phyloP scores from a whole-genome alignment of 1,140 invertebrate species.

The Drosophila tropicalis region DNA sequence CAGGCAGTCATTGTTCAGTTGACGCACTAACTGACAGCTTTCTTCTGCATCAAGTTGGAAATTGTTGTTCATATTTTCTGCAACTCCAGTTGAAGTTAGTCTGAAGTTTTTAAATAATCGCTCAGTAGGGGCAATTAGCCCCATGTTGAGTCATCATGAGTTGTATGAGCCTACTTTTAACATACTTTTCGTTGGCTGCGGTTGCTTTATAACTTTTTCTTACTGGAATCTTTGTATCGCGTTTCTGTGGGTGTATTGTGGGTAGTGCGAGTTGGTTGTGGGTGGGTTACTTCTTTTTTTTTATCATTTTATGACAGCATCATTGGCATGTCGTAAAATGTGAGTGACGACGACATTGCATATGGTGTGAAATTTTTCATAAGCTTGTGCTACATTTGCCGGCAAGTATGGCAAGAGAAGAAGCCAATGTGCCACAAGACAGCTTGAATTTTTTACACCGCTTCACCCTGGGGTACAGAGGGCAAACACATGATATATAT shows the following conservation, averaged over 20 bases:
- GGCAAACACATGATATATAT: slow-evolving; percentile 48
- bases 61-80: slow-evolving; percentile 20
- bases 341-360: slow-evolving; percentile 64
- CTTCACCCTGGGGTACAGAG: slow-evolving; percentile 28
- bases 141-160: slow-evolving; percentile 20
- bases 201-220: slow-evolving; percentile 41
- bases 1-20: slow-evolving; percentile 50
- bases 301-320: slow-evolving; percentile 66
- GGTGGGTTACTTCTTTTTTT: slow-evolving; percentile 48
- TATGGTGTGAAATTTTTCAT: slow-evolving; percentile 78
- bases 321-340: slow-evolving; percentile 78
- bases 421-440: slow-evolving; percentile 29
- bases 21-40: slow-evolving; percentile 58
- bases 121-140: slow-evolving; percentile 49
- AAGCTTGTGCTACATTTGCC: slow-evolving; percentile 67
- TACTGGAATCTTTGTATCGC: slow-evolving; percentile 3
- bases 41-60: slow-evolving; percentile 48
- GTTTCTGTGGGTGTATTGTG: background rate
- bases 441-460: slow-evolving; percentile 56
- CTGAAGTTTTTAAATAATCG: slow-evolving; percentile 36
- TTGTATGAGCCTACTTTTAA: slow-evolving; percentile 16
- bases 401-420: slow-evolving; percentile 17
- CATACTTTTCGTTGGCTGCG: slow-evolving; percentile 9
- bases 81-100: slow-evolving; percentile 48
- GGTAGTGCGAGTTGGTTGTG: background rate